phyloP scores from a whole-genome alignment of 1,140 invertebrate species.

The Chironomus striatipennis region DNA sequence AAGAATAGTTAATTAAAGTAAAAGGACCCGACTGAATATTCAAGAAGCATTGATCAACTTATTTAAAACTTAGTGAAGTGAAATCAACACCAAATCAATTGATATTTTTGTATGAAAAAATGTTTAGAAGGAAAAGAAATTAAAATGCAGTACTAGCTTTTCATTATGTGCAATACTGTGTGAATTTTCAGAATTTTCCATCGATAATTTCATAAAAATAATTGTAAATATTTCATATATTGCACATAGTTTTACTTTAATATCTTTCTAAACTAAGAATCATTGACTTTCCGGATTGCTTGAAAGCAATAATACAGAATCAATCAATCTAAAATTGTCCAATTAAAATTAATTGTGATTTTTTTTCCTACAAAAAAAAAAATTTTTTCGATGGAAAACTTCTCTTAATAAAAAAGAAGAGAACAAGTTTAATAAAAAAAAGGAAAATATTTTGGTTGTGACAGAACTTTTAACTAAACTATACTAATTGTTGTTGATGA shows the following conservation, averaged over 20 bases:
- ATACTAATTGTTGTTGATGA: background rate
- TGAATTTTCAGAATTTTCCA: slow-evolving; percentile 21
- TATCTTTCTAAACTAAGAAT: background rate
- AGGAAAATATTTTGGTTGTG: slow-evolving; percentile 11
- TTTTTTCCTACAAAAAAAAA: background rate
- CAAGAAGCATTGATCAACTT: background rate
- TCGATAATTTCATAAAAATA: background rate
- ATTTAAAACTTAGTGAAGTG: background rate
- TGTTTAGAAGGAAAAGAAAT: background rate
- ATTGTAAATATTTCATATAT: slow-evolving; percentile 20
- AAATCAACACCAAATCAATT: slow-evolving; percentile 8
- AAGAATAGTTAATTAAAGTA: background rate
- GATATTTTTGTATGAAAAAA: background rate
- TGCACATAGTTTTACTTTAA: background rate
- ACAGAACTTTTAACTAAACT: background rate
- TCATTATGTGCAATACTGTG: slow-evolving; percentile 9
- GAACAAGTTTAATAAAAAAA: background rate
- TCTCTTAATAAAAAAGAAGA: background rate
- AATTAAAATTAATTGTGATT: slow-evolving; percentile 20
- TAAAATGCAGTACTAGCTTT: background rate
- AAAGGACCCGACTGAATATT: background rate
- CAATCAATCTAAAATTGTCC: background rate
- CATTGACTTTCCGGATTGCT: background rate
- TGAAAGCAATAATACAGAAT: background rate
- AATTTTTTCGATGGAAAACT: background rate